Base-by-base conservation (phyloP, 2,888 invertebrate genomes). In the Mechanitis messenoides region DNA sequence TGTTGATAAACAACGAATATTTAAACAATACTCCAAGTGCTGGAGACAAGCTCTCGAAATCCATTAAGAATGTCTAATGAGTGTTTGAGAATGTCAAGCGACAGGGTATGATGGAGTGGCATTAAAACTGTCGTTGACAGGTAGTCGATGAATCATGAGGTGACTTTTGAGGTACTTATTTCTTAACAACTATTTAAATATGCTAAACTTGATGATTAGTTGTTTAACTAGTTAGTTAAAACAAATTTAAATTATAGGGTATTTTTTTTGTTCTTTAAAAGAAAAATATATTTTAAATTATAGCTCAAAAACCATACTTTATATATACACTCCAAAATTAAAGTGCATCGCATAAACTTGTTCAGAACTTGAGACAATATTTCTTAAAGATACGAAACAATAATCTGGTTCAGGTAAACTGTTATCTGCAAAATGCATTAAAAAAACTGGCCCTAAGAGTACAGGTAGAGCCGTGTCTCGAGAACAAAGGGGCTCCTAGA, bases 401-500 rank as follows among this genome's bases (percentile, higher is more conserved):
- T 78, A 64, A 74, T 75, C 77, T 71, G 66, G 66, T 65, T 59
- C 84, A 85, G 86, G 86, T 86, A 85, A 73, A 65, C 65, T 76
- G 74, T 74, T 72, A 68, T 66, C 65, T 64, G 63, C 63, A 59
- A 66, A 68, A 69, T 55, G 56, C 11, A 38, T 61, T n/a, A 50
- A 59, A 67, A 69, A 72, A 65, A 69, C 60, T 70, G 72, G 71
- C 74, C 77, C 72, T 71, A 77, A 75, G 76, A 68, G 76, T 71
- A 78, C 85, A 87, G 86, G 89, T 88, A 88, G 74, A 86, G 86
- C 86, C 87, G 86, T 59, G 80, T 73, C 62, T 80, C 82, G 86
- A 85, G 88, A 87, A 89, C 88, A 84, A 85, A 85, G 84, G 79
- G 79, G 79, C 81, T 83, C 80, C 80, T 83, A 85, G 83, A 84